These are phyloP conservation scores for Drosophila nikananu DNA, from an alignment of 1,140 invertebrate species.

Conservation along the genomic window DNA sequence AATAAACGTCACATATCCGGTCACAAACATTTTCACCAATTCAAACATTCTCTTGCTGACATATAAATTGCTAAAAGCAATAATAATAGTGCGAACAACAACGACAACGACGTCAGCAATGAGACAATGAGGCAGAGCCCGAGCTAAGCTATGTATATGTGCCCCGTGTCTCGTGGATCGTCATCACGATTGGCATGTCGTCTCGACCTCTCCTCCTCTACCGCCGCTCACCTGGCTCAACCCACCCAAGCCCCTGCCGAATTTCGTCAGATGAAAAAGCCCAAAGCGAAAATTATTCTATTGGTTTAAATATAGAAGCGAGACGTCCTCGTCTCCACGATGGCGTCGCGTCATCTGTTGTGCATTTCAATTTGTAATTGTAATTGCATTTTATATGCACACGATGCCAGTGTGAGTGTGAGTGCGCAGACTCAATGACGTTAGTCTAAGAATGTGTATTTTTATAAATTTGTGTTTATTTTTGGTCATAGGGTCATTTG, in stretches of 20 bases:
- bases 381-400: constrained; percentile 42
- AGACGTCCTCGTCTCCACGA: constrained; percentile 23
- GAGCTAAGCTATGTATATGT: constrained; percentile 2
- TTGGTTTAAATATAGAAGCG: constrained; percentile 18
- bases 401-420: not conserved
- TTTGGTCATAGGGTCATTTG: constrained; percentile 23
- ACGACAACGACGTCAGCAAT: constrained; percentile 22
- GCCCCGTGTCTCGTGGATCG: constrained; percentile 10
- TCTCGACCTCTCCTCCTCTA: not conserved
- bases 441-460: constrained; percentile 3
- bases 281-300: constrained; percentile 19
- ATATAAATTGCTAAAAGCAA: not conserved
- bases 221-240: not conserved
- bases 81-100: constrained; percentile 13
- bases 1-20: not conserved
- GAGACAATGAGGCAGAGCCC: constrained; percentile 34
- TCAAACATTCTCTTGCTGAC: not conserved
- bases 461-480: not conserved
- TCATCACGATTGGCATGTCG: constrained; percentile 24
- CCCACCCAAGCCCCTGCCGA: constrained; percentile 4
- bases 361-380: constrained; percentile 68
- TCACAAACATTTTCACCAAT: not conserved
- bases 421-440: constrained; percentile 2
- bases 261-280: constrained; percentile 38
- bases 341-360: constrained; percentile 54